phyloP scores from a whole-genome alignment of 2,888 invertebrate species.

The Ophraella communa region DNA sequence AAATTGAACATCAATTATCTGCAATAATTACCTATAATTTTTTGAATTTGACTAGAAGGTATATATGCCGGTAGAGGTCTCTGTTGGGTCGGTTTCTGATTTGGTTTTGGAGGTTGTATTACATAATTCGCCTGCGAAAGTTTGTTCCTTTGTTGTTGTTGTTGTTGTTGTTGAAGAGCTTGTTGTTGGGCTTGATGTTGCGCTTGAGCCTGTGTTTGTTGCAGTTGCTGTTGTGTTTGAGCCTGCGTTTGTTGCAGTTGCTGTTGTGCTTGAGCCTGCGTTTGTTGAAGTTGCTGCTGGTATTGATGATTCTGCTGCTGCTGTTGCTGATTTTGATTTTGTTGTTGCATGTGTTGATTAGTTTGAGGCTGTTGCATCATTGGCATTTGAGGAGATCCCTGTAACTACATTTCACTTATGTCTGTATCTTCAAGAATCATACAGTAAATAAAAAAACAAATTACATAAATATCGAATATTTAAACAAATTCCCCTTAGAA shows the following conservation, averaged over 20 bases:
- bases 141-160: constrained; percentile 49
- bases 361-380: too few species aligned
- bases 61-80: constrained; percentile 52
- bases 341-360: too few species aligned
- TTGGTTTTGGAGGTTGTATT: constrained; percentile 47
- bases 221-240: constrained; percentile 31
- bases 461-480: too few species aligned
- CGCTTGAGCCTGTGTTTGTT: neutral
- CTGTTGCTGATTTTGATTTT: constrained; percentile 32
- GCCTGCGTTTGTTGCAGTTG: neutral
- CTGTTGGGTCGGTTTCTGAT: constrained; percentile 43
- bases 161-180: constrained; percentile 33
- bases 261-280: constrained; percentile 9
- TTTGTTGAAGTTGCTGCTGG: constrained; percentile 20
- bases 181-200: too few species aligned
- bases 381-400: too few species aligned
- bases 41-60: constrained; percentile 54
- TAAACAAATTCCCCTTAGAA: too few species aligned
- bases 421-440: too few species aligned
- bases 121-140: constrained; percentile 48
- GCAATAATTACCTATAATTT: constrained; percentile 57
- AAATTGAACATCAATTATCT: too few species aligned
- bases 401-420: too few species aligned
- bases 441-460: too few species aligned
- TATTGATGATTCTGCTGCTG: constrained; percentile 27